These are phyloP conservation scores for Napeogenes sylphis DNA, from an alignment of 2,888 invertebrate genomes.

Conservation along the genomic window DNA sequence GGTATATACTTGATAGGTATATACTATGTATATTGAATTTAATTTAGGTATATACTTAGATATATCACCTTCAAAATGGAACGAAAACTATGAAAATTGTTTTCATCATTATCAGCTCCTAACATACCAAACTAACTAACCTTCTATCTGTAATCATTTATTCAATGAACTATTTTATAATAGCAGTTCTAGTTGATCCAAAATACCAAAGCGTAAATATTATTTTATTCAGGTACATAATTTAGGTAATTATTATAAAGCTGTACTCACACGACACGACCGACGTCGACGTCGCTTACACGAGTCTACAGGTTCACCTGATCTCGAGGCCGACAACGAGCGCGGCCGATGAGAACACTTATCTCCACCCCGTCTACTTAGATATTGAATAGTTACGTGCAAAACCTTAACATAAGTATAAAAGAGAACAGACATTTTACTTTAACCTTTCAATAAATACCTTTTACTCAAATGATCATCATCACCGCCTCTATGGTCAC, in stretches of 20 bases:
- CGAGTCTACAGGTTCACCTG: slow-evolving; percentile 37
- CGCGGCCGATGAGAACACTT: slow-evolving; percentile 31
- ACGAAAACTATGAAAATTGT: too few relatives aligned
- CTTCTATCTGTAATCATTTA: too few relatives aligned
- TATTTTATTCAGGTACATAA: not conserved
- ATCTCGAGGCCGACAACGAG: slow-evolving; percentile 37
- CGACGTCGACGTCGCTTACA: slow-evolving; percentile 36
- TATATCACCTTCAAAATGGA: too few relatives aligned
- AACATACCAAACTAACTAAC: too few relatives aligned
- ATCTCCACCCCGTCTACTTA: slow-evolving; percentile 26
- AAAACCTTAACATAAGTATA: not conserved
- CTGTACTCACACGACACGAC: slow-evolving; percentile 17
- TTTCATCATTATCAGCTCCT: too few relatives aligned
- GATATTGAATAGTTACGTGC: not conserved
- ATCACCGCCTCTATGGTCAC: slow-evolving; percentile 35
- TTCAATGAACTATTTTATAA: too few relatives aligned
- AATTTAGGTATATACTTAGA: too few relatives aligned
- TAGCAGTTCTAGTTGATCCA: too few relatives aligned
- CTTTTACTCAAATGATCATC: slow-evolving; percentile 37
- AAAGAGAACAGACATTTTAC: slow-evolving; percentile 12
- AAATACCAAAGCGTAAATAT: too few relatives aligned
- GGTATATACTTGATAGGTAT: too few relatives aligned
- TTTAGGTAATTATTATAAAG: not conserved
- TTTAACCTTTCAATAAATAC: slow-evolving; percentile 20
- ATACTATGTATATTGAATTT: too few relatives aligned